Percentiles rank a stretch among this genome's conserved stretches.
These are phyloP conservation scores for Acanthosepion pharaonis DNA, from an alignment of 2,888 invertebrate species.

Conservation along the genomic window DNA sequence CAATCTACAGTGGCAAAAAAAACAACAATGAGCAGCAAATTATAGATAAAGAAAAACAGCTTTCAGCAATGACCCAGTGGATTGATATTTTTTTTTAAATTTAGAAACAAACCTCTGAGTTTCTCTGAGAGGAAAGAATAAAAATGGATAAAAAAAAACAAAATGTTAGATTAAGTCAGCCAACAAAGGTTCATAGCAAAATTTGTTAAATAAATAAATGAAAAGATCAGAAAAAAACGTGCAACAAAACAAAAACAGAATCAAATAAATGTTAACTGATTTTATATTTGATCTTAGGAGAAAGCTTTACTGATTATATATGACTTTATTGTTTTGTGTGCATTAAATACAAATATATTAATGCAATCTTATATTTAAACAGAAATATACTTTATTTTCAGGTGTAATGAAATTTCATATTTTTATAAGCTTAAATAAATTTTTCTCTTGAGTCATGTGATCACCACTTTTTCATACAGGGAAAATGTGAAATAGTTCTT, in stretches of 20 bases:
- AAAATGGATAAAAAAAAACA: not conserved
- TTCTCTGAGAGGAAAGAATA: constrained; percentile 40
- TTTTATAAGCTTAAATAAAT: too few species aligned
- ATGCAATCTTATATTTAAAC: too few species aligned
- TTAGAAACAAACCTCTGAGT: constrained; percentile 46
- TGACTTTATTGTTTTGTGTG: not conserved
- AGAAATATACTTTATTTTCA: too few species aligned
- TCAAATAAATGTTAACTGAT: not conserved
- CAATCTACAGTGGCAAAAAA: not conserved
- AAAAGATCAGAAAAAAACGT: not conserved
- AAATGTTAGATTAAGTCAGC: constrained; percentile 15
- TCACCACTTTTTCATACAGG: too few species aligned
- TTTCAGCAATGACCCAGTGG: constrained; percentile 43
- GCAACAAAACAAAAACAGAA: not conserved
- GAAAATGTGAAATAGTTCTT: too few species aligned
- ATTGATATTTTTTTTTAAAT: not conserved
- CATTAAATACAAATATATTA: too few species aligned
- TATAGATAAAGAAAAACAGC: not conserved
- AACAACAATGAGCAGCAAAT: constrained; percentile 5
- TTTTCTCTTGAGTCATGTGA: too few species aligned
- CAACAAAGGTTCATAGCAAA: not conserved
- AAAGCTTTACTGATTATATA: not conserved
- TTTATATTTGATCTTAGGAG: not conserved
- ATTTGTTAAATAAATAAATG: not conserved
- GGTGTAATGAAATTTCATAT: too few species aligned